Percentiles rank a stretch among this genome's conserved stretches.
phyloP scores from a whole-genome alignment of 2,797 vertebrate species.

The Sebastiscus tertius region DNA sequence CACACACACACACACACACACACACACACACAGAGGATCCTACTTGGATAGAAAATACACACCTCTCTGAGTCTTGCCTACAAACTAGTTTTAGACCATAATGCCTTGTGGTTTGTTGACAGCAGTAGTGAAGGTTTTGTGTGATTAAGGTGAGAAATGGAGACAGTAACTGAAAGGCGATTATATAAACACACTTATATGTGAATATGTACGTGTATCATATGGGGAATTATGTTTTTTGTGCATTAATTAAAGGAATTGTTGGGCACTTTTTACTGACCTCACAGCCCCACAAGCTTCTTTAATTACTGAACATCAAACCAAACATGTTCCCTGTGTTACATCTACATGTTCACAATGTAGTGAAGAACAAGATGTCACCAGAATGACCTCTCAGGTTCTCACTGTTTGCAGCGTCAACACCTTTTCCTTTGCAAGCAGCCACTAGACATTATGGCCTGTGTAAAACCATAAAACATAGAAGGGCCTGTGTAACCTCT shows the following conservation, averaged over 20 bases:
- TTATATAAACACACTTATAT: neutral
- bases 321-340: neutral
- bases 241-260: slow-evolving; percentile 22
- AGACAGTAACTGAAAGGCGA: neutral
- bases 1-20: slow-evolving; percentile 12
- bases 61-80: slow-evolving; percentile 6
- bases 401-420: neutral
- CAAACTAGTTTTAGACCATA: slow-evolving; percentile 10
- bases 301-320: slow-evolving; percentile 8
- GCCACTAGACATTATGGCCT: neutral
- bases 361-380: neutral
- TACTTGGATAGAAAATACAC: slow-evolving; percentile 11
- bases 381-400: neutral
- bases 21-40: slow-evolving; percentile 4
- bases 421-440: neutral
- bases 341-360: neutral
- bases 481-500: slow-evolving; percentile 31
- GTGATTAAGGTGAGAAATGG: neutral
- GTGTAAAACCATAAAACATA: neutral
- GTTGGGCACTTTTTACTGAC: slow-evolving; percentile 1
- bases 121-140: slow-evolving; percentile 17
- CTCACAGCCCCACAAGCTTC: slow-evolving; percentile 6
- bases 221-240: neutral
- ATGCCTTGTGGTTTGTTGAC: slow-evolving; percentile 2
- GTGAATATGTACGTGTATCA: neutral